Percentiles rank a stretch among this genome's conserved stretches.
These are phyloP conservation scores for Aculops lycopersici DNA, from an alignment of 1,140 invertebrate genomes.

Conservation along the genomic window DNA sequence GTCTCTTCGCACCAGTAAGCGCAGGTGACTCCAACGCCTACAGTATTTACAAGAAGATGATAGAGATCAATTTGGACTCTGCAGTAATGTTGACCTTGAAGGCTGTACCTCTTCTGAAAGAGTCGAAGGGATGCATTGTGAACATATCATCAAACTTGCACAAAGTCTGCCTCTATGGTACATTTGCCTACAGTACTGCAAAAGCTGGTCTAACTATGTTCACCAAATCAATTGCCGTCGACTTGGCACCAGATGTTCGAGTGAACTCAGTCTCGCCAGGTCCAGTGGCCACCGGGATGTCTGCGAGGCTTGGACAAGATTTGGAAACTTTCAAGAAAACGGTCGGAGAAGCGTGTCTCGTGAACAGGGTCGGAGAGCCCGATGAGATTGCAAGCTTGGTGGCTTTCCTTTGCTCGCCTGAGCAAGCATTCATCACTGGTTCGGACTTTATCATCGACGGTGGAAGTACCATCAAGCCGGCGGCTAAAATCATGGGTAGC, in stretches of 20 bases:
- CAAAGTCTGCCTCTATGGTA: too few species aligned
- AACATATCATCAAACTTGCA: too few species aligned
- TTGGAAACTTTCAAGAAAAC: neutral
- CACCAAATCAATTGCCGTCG: neutral
- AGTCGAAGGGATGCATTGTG: neutral
- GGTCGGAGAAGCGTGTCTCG: neutral
- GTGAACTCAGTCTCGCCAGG: constrained; percentile 14
- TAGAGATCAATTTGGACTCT: neutral
- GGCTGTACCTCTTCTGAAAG: neutral
- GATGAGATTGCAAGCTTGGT: constrained; percentile 45
- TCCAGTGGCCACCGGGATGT: neutral
- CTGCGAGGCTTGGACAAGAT: neutral
- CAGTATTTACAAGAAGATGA: neutral
- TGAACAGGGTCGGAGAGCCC: constrained; percentile 21
- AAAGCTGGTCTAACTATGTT: constrained; percentile 1
- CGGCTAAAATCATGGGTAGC: too few species aligned
- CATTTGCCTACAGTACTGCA: neutral
- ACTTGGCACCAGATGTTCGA: constrained; percentile 10
- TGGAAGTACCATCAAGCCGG: constrained; percentile 17
- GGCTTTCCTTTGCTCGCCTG: constrained; percentile 45
- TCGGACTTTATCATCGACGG: constrained; percentile 45
- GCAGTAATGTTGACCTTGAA: neutral
- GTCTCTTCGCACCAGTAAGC: neutral
- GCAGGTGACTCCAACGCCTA: neutral
- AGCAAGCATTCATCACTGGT: constrained; percentile 45